A percentile compares a stretch with the other conserved stretches of the same genome.
phyloP scores from a whole-genome alignment of 1,140 invertebrate species.

The Drosophila rhopaloa region DNA sequence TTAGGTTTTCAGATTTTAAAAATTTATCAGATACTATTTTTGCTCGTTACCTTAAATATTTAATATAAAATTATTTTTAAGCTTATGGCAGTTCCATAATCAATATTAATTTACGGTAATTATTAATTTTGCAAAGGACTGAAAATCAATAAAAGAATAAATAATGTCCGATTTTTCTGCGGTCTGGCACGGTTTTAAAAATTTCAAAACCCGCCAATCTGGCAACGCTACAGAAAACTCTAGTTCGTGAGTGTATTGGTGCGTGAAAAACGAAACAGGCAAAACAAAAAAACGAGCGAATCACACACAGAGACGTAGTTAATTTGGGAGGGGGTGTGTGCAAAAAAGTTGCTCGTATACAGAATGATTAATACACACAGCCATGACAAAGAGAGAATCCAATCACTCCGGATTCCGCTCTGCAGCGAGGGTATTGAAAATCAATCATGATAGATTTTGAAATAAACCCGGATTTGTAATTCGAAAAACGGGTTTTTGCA shows the following conservation, averaged over 20 bases:
- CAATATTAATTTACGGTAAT: too few species aligned
- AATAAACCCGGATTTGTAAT: neutral
- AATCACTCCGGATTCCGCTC: neutral
- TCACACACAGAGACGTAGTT: conserved; percentile 35
- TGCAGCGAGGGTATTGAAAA: neutral
- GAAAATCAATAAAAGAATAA: too few species aligned
- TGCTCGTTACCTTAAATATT: too few species aligned
- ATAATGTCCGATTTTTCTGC: neutral
- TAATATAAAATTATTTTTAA: too few species aligned
- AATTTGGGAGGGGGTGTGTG: conserved; percentile 10
- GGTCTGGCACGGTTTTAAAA: neutral
- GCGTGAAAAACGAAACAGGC: conserved; percentile 30
- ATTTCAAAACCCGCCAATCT: neutral
- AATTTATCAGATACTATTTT: too few species aligned
- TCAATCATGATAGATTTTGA: conserved; percentile 12
- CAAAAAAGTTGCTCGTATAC: conserved; percentile 14
- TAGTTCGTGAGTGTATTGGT: conserved; percentile 25
- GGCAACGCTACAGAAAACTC: neutral
- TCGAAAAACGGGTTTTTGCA: conserved; percentile 16
- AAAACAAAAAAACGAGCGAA: conserved; percentile 31
- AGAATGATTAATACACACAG: conserved; percentile 15
- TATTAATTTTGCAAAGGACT: too few species aligned
- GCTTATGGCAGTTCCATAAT: too few species aligned
- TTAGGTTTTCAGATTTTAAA: too few species aligned
- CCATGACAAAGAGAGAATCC: conserved; percentile 7